phyloP scores from a whole-genome alignment of 2,113 vertebrate species.

The Pygoscelis adeliae region DNA sequence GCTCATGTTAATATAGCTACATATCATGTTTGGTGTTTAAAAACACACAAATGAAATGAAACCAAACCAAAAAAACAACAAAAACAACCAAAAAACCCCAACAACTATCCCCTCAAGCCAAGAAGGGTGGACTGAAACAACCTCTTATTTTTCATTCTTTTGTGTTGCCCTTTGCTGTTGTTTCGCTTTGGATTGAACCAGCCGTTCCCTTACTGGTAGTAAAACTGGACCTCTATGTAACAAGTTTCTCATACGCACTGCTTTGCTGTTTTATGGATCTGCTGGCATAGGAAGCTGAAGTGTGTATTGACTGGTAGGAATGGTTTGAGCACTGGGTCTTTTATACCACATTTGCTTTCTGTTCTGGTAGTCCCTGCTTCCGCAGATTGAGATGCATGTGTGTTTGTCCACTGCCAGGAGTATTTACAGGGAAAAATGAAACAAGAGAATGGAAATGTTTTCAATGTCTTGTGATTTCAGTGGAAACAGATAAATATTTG shows the following conservation, averaged over 20 bases:
- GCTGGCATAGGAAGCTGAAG: not conserved
- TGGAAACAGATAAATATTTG: not conserved
- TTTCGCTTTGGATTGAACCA: not conserved
- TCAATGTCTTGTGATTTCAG: not conserved
- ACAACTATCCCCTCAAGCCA: not conserved
- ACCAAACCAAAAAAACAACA: not conserved
- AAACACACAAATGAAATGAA: not conserved
- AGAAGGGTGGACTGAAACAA: not conserved
- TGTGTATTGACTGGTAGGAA: not conserved
- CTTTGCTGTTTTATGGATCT: not conserved
- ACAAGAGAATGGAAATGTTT: not conserved
- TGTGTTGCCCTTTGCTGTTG: not conserved
- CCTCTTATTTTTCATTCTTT: not conserved
- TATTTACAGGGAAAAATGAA: not conserved
- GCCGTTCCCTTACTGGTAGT: not conserved
- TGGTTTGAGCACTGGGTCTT: not conserved
- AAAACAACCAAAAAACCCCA: accelerated
- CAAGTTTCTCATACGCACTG: not conserved
- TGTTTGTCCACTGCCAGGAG: not conserved
- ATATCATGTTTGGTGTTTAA: not conserved
- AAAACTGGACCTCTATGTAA: not conserved
- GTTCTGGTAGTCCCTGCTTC: not conserved
- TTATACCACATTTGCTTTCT: not conserved
- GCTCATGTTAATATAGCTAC: not conserved
- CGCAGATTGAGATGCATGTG: not conserved